Evolutionary conservation across 2,888 invertebrate genomes (phyloP), one percentile per base, ranked within the genome.

Genomic region (Auanema sp.): DNA sequence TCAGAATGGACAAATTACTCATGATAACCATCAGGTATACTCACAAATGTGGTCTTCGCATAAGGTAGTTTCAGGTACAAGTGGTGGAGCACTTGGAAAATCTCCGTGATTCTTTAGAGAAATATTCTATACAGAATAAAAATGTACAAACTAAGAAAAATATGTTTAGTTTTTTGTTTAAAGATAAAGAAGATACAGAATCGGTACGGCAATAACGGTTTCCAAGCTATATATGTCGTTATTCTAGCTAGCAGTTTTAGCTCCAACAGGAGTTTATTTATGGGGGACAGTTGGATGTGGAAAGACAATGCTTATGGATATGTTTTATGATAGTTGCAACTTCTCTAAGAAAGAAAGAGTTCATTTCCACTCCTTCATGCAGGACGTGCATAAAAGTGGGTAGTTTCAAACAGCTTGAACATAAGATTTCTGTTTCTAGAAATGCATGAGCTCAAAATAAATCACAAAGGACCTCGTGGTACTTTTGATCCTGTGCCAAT

Each of bases 241-340:
- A n/a, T 33, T 33, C 33, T 8, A 33, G 33, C 33, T 5, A 8
- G 8, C 3, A 33, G 33, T 33, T 5, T 33, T 33, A 33, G n/a
- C 58, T 2, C 61, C 65, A 8, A 42, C 42, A 50, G 94, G 94
- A 5, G 85, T 94, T 12, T 94, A 95, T 83, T 89, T 94, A 65
- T 89, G 91, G 86, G 94, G 94, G 61, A 90, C 92, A 82, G 85
- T 85, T 23, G 84, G 84, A 52, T 92, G 93, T 77, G 98, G 98
- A 51, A 98, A 98, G 88, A 98, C 98, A 6, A 97, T 97, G 90
- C 86, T 98, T 64, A 98, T 98, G 98, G 97, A 98, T 86, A 86
- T 98, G 80, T 97, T 98, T 86, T 93, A 91, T 87, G 89, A 92
- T 78, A 89, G 89, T 82, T 89, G 90, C 84, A 71, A 79, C n/a